Conservation (phyloP, 92 coral and sea anemone species). For the Hydrozoanthus gracilis region DNA sequence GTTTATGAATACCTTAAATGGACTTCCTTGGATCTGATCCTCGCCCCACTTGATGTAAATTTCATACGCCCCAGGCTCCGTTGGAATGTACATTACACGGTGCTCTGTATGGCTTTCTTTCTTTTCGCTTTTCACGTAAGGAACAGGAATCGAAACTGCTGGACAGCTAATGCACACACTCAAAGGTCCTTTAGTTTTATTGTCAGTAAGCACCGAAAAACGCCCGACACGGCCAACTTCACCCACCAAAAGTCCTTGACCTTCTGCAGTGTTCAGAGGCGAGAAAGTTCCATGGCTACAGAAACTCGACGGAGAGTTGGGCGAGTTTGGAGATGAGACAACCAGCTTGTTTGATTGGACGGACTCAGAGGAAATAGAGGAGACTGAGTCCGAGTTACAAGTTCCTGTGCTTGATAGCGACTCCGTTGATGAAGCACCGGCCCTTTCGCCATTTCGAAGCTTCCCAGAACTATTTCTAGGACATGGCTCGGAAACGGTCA, state of each 20-base stretch:
- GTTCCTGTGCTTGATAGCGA: constrained; percentile 34
- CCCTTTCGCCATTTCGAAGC: background rate
- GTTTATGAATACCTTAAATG: constrained; percentile 85
- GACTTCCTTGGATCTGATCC: constrained; percentile 81
- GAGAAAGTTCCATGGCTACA: background rate
- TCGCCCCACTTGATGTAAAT: constrained; percentile 97
- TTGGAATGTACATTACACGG: constrained; percentile 90
- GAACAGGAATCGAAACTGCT: constrained; percentile 99
- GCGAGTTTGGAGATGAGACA: background rate
- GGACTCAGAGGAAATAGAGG: background rate
- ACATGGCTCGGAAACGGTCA: constrained; percentile 77
- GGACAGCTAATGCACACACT: constrained; percentile 99
- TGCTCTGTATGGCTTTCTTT: constrained; percentile 79
- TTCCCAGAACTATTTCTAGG: constrained; percentile 15
- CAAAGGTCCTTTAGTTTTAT: constrained; percentile 90
- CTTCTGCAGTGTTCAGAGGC: constrained; percentile 85
- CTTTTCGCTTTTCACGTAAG: constrained; percentile 91
- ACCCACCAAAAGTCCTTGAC: constrained; percentile 91
- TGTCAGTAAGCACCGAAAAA: constrained; percentile 91
- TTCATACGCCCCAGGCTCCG: constrained; percentile 95
- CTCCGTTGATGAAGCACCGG: constrained; percentile 23
- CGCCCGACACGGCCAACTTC: constrained; percentile 92
- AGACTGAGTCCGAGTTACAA: constrained; percentile 1
- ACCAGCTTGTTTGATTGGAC: background rate
- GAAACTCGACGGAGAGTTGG: constrained; percentile 16